phyloP scores from a whole-genome alignment of 2,797 vertebrate genomes.

The Lagorchestes hirsutus region DNA sequence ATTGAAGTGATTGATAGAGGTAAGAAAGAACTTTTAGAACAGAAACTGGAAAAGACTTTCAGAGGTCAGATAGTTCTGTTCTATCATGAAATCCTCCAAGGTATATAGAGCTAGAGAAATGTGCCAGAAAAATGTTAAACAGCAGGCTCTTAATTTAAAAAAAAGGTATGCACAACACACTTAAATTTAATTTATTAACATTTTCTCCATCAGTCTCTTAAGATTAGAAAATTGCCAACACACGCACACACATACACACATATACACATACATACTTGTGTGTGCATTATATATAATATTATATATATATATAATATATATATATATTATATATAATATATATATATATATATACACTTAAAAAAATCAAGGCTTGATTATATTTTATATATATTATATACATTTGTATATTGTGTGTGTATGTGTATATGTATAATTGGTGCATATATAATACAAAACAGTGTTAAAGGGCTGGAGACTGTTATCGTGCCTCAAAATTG shows the following conservation, averaged over 20 bases:
- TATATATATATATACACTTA: no score
- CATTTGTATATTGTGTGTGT: no score
- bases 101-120: not conserved
- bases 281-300: no score
- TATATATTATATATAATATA: no score
- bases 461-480: not conserved
- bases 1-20: slow-evolving; percentile 92
- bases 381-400: no score
- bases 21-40: slow-evolving; percentile 79
- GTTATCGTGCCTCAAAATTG: not conserved
- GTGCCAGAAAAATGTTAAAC: not conserved
- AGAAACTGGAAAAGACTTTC: not conserved
- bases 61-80: not conserved
- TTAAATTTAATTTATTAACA: not conserved
- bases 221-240: not conserved
- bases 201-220: not conserved
- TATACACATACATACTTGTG: no score
- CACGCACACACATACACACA: no score
- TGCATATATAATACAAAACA: not conserved
- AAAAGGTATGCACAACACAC: not conserved
- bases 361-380: no score
- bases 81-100: not conserved
- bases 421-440: no score
- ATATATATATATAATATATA: no score
- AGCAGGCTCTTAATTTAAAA: not conserved